Conservation (phyloP, 2,113 vertebrate genomes). For the Oryzias woworae region DNA sequence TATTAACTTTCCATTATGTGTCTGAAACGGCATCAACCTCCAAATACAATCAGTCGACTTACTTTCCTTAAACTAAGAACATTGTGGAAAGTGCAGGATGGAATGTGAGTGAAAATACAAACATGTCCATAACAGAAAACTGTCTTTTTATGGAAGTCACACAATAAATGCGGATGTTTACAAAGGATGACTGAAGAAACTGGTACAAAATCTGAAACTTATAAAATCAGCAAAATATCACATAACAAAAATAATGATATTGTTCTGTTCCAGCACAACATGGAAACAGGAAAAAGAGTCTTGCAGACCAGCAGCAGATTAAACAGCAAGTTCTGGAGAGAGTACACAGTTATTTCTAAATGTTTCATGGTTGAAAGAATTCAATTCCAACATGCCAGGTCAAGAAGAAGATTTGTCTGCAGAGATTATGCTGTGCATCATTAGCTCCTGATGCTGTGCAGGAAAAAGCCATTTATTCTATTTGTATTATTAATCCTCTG, state of each 20-base stretch:
- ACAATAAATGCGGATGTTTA: constrained; percentile 2
- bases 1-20: too few species aligned
- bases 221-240: constrained; percentile 25
- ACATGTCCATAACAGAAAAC: constrained; percentile 36
- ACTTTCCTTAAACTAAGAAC: constrained; percentile 1
- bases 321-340: not conserved
- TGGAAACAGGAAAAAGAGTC: too few species aligned
- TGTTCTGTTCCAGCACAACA: too few species aligned
- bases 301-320: not conserved
- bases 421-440: constrained; percentile 40
- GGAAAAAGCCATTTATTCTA: constrained; percentile 56
- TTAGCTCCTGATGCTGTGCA: constrained; percentile 35
- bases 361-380: not conserved
- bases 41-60: too few species aligned
- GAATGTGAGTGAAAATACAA: constrained; percentile 27
- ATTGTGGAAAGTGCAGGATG: constrained; percentile 18
- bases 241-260: constrained; percentile 23
- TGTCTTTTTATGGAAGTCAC: not conserved
- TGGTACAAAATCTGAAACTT: constrained; percentile 3
- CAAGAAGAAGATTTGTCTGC: constrained; percentile 37
- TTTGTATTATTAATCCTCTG: constrained; percentile 65
- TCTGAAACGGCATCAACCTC: too few species aligned
- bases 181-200: not conserved
- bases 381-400: constrained; percentile 3
- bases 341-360: not conserved